Evolutionary conservation across 1,140 invertebrate genomes (phyloP).

Genomic region (Drosophila azteca): DNA sequence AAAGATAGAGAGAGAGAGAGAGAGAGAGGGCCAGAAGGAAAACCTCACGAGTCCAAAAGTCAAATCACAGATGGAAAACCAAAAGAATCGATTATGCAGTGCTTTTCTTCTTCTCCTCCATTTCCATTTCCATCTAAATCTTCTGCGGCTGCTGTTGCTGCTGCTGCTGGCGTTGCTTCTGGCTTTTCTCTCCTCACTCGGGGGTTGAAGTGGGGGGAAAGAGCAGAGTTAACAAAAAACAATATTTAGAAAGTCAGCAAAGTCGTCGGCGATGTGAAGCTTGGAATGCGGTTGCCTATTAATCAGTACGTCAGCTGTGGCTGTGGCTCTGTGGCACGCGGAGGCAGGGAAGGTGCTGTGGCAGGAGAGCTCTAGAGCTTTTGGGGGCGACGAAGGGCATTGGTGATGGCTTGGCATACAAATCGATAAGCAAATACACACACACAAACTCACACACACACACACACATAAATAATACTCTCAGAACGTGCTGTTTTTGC

Average conservation of each 20-base stretch:
- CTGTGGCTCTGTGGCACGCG: not conserved
- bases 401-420: constrained; percentile 74
- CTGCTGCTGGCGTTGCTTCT: constrained; percentile 14
- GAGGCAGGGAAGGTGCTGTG: not conserved
- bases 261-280: constrained; percentile 37
- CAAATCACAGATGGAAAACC: constrained; percentile 53
- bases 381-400: constrained; percentile 36
- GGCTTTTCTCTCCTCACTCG: constrained; percentile 36
- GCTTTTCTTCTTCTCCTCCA: constrained; percentile 13
- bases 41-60: constrained; percentile 49
- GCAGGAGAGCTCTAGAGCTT: not conserved
- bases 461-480: constrained; percentile 43
- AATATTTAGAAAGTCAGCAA: constrained; percentile 78
- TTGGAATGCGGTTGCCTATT: constrained; percentile 81
- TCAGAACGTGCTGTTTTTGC: not conserved
- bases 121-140: constrained; percentile 21
- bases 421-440: constrained; percentile 75
- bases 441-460: constrained; percentile 42
- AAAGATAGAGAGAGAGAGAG: constrained; percentile 9
- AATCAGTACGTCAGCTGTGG: constrained; percentile 64
- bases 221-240: constrained; percentile 47
- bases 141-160: constrained; percentile 12
- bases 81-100: constrained; percentile 75
- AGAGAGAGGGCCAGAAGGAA: not conserved
- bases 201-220: constrained; percentile 22